Evolutionary conservation across 2,797 vertebrate species (phyloP).

Genomic region (Muraenolepis orangiensis): DNA sequence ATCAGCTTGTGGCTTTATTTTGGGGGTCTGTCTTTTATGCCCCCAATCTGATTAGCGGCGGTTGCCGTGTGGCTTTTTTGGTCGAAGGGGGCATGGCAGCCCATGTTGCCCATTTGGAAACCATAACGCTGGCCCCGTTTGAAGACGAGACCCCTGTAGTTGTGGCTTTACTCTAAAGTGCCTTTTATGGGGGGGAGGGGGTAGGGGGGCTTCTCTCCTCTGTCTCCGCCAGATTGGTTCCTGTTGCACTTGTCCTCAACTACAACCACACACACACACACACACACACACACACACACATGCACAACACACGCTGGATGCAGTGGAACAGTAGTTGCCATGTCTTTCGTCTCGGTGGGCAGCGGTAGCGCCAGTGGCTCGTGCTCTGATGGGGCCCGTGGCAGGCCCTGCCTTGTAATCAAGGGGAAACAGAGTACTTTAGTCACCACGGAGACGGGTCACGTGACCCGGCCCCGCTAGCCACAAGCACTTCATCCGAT

Average conservation of each 20-base stretch:
- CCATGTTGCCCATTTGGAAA: slow-evolving; percentile 78
- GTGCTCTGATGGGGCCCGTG: slow-evolving; percentile 65
- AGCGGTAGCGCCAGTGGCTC: slow-evolving; percentile 66
- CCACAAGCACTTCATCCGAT: slow-evolving; percentile 81
- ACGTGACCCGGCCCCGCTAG: slow-evolving; percentile 70
- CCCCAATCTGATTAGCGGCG: slow-evolving; percentile 66
- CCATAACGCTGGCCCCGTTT: slow-evolving; percentile 69
- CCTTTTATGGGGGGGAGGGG: slow-evolving; percentile 54
- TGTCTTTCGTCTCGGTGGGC: slow-evolving; percentile 62
- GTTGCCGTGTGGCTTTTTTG: slow-evolving; percentile 49
- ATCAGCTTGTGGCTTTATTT: not conserved
- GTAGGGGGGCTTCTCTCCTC: slow-evolving; percentile 70
- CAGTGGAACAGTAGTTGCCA: slow-evolving; percentile 56
- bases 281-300: slow-evolving; percentile 31
- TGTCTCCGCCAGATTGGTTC: slow-evolving; percentile 65
- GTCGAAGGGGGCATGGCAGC: slow-evolving; percentile 62
- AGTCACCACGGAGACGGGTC: slow-evolving; percentile 59
- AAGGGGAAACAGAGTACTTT: slow-evolving; percentile 61
- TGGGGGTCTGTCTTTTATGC: slow-evolving; percentile 36
- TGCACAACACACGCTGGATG: slow-evolving; percentile 6
- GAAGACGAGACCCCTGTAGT: slow-evolving; percentile 77
- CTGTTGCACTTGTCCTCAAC: slow-evolving; percentile 38
- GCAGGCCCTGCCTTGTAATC: slow-evolving; percentile 78
- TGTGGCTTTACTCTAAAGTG: slow-evolving; percentile 74
- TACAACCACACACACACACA: slow-evolving; percentile 13